Percentiles rank a stretch among this genome's conserved stretches.
Evolutionary conservation across 2,797 vertebrate species (phyloP).

Genomic region (Melanotaenia trifasciata): DNA sequence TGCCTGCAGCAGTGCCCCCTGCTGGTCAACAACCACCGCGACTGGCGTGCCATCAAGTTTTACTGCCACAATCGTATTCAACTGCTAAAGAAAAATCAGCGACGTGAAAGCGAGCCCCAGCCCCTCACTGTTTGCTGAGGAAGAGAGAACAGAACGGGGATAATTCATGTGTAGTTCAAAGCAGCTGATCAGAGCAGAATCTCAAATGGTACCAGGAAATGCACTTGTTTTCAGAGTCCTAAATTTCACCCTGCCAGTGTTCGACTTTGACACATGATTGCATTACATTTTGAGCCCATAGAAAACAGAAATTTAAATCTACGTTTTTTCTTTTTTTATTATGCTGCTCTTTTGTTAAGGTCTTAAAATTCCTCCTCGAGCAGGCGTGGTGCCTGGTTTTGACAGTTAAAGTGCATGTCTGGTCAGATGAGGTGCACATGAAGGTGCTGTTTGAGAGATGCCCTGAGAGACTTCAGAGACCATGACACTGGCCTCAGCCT

Average conservation of each 20-base stretch:
- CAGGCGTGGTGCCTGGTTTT: constrained; percentile 32
- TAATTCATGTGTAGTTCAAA: background rate
- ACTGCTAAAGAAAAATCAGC: constrained; percentile 86
- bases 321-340: background rate
- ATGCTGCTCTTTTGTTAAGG: constrained; percentile 49
- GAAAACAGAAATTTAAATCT: constrained; percentile 21
- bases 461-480: constrained; percentile 31
- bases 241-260: constrained; percentile 37
- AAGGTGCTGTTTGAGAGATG: constrained; percentile 48
- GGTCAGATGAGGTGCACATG: constrained; percentile 42
- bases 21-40: constrained; percentile 84
- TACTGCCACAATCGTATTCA: constrained; percentile 89
- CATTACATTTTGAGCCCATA: constrained; percentile 30
- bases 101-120: constrained; percentile 72
- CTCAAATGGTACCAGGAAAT: constrained; percentile 60
- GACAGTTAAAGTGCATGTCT: constrained; percentile 18
- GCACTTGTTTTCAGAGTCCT: constrained; percentile 51
- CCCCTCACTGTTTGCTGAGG: constrained; percentile 79
- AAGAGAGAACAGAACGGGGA: background rate
- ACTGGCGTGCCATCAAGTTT: constrained; percentile 88
- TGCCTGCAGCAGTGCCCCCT: constrained; percentile 86
- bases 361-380: constrained; percentile 57
- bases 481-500: constrained; percentile 26
- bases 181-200: constrained; percentile 46
- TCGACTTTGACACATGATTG: constrained; percentile 35